Evolutionary conservation across 2,888 invertebrate species (phyloP).

Genomic region (Lottia scabra): DNA sequence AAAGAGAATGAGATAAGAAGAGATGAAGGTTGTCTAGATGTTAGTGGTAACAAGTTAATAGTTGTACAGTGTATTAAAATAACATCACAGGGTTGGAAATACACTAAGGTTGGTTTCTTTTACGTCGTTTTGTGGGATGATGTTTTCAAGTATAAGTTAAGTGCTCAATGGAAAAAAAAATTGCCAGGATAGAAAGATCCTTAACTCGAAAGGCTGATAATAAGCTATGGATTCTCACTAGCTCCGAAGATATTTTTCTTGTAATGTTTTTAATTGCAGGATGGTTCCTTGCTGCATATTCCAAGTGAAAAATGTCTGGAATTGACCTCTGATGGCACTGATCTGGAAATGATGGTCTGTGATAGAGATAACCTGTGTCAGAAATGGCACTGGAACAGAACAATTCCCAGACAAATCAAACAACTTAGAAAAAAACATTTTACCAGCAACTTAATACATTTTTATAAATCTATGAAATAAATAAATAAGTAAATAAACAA

Average conservation of each 20-base stretch:
- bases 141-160: too few relatives aligned
- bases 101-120: constrained; percentile 51
- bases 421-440: neutral
- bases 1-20: constrained; percentile 58
- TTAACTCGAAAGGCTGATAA: too few relatives aligned
- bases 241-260: too few relatives aligned
- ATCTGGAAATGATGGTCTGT: neutral
- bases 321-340: neutral
- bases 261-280: neutral
- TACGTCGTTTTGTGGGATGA: too few relatives aligned
- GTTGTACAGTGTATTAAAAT: constrained; percentile 66
- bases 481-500: too few relatives aligned
- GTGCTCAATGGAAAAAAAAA: too few relatives aligned
- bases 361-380: neutral
- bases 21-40: constrained; percentile 62
- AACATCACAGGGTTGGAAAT: constrained; percentile 71
- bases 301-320: neutral
- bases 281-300: neutral
- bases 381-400: neutral
- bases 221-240: too few relatives aligned
- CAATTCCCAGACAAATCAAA: neutral
- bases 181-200: too few relatives aligned
- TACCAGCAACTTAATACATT: too few relatives aligned
- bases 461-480: too few relatives aligned
- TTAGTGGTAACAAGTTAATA: constrained; percentile 52